Conservation (phyloP, 1,140 invertebrate genomes). For the Drosophila cardini region DNA sequence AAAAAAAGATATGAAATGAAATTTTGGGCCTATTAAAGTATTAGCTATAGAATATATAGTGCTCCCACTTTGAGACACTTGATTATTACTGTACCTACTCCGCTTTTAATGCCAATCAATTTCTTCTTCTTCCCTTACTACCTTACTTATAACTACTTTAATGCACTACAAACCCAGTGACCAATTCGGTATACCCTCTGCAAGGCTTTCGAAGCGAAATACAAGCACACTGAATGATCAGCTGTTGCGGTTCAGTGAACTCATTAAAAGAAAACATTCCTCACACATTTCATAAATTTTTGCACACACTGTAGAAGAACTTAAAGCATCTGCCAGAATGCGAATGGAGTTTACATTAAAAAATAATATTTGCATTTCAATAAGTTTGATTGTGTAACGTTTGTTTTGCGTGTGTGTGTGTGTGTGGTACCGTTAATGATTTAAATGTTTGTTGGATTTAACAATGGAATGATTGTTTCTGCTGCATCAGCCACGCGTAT, state of each 20-base stretch:
- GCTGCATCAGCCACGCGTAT: slow-evolving; percentile 64
- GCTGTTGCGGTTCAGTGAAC: slow-evolving; percentile 60
- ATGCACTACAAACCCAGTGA: no score
- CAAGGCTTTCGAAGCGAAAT: no score
- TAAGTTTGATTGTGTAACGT: slow-evolving; percentile 68
- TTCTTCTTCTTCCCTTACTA: no score
- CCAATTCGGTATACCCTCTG: no score
- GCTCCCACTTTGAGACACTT: no score
- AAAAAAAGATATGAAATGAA: no score
- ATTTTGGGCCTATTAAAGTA: no score
- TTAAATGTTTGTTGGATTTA: slow-evolving; percentile 35
- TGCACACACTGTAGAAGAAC: not conserved
- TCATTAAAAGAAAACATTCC: slow-evolving; percentile 44
- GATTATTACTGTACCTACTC: no score
- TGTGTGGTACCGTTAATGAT: slow-evolving; percentile 65
- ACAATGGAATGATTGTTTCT: slow-evolving; percentile 50
- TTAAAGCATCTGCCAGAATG: slow-evolving; percentile 1
- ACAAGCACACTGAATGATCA: slow-evolving; percentile 20
- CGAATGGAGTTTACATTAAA: slow-evolving; percentile 26
- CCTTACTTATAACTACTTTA: no score
- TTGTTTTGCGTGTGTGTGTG: slow-evolving; percentile 5
- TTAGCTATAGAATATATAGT: no score
- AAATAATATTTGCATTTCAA: slow-evolving; percentile 73
- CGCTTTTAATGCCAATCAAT: no score
- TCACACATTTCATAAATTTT: slow-evolving; percentile 26